Evolutionary conservation across 2,888 invertebrate species (phyloP).

Genomic region (Chrysotoxum bicinctum): DNA sequence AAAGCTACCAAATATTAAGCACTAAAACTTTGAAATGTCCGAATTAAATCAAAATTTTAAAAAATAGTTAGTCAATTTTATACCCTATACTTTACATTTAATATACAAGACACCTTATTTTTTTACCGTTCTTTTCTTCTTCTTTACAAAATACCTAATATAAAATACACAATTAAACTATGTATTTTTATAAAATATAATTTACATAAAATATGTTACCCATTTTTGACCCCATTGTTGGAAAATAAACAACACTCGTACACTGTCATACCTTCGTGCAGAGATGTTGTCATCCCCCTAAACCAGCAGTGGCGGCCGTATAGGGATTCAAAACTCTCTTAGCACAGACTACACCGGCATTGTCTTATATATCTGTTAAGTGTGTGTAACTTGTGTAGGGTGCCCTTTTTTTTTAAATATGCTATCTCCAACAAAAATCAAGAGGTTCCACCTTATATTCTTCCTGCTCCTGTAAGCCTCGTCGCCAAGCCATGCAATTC

Average conservation of each 20-base stretch:
- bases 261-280: constrained; percentile 52
- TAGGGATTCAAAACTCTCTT: constrained; percentile 61
- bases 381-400: constrained; percentile 64
- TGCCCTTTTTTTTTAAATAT: constrained; percentile 66
- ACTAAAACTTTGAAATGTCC: too few species aligned
- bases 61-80: too few species aligned
- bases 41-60: too few species aligned
- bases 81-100: too few species aligned
- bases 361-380: constrained; percentile 19
- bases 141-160: too few species aligned
- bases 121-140: too few species aligned
- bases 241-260: constrained; percentile 29
- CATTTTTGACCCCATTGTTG: constrained; percentile 12
- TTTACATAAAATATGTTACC: too few species aligned
- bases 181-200: too few species aligned
- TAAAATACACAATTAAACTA: too few species aligned
- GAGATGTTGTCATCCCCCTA: constrained; percentile 62
- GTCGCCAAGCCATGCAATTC: not conserved
- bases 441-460: constrained; percentile 51
- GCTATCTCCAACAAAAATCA: constrained; percentile 73
- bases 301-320: constrained; percentile 23
- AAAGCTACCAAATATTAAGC: too few species aligned
- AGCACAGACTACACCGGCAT: constrained; percentile 41
- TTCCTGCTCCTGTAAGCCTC: not conserved
- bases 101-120: too few species aligned